Evolutionary conservation across 2,113 vertebrate species (phyloP).

Genomic region (Benthochromis sp.): DNA sequence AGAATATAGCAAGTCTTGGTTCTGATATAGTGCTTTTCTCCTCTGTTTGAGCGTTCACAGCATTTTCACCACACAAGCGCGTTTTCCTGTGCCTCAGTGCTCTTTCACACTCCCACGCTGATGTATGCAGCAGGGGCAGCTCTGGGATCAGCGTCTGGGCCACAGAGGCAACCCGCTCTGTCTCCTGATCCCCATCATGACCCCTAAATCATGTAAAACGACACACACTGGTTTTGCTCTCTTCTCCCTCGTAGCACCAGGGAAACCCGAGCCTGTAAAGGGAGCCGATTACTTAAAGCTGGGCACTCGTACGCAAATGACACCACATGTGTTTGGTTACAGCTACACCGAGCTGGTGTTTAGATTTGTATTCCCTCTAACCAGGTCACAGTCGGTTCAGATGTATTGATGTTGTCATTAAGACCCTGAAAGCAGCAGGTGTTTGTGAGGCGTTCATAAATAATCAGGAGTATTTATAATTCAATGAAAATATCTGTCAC

Average conservation of each 20-base stretch:
- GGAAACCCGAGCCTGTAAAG: slow-evolving; percentile 15
- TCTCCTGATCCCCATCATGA: background rate
- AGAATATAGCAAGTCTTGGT: background rate
- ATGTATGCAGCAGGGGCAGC: background rate
- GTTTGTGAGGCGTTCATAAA: background rate
- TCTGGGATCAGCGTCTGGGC: background rate
- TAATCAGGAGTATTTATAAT: background rate
- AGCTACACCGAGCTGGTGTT: background rate
- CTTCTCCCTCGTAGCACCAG: background rate
- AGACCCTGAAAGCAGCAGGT: background rate
- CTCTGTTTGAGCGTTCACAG: background rate
- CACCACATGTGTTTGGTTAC: slow-evolving; percentile 36
- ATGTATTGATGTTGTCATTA: background rate
- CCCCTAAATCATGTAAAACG: background rate
- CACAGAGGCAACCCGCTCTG: background rate
- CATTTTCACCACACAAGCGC: background rate
- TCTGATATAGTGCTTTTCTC: background rate
- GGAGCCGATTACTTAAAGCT: background rate
- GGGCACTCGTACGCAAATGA: slow-evolving; percentile 43
- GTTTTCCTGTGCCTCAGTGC: background rate
- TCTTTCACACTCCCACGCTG: background rate
- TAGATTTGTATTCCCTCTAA: background rate
- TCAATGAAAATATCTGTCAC: background rate
- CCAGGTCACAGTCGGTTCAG: background rate
- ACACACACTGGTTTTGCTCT: background rate